phyloP scores from a whole-genome alignment of 2,113 vertebrate genomes.

The Myotis yumanensis region DNA sequence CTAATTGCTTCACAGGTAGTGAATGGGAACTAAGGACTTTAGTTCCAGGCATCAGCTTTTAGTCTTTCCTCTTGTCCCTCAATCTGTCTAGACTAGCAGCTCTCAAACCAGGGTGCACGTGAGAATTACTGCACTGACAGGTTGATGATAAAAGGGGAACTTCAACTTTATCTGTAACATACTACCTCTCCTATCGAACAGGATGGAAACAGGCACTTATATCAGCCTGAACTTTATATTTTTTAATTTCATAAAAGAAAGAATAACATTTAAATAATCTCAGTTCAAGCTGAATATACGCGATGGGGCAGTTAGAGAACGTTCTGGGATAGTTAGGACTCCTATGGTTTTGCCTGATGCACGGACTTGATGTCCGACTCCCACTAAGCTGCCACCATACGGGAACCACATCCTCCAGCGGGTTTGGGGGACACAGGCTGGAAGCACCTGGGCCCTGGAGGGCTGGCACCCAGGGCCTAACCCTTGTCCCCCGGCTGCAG shows the following conservation, averaged over 20 bases:
- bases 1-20: background rate
- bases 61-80: background rate
- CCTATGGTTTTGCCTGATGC: background rate
- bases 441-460: background rate
- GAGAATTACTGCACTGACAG: background rate
- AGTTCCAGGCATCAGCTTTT: background rate
- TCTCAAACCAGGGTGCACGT: background rate
- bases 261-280: background rate
- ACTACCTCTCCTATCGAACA: background rate
- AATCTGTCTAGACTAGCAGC: background rate
- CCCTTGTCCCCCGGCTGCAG: constrained; percentile 76
- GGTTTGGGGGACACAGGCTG: fast-evolving
- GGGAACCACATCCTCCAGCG: background rate
- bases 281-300: background rate
- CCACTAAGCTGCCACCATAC: background rate
- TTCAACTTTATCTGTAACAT: background rate
- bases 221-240: background rate
- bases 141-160: background rate
- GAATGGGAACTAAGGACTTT: background rate
- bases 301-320: background rate
- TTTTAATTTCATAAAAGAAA: background rate
- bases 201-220: background rate
- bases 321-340: background rate
- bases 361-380: background rate
- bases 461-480: background rate